Evolutionary conservation across 2,797 vertebrate species (phyloP), one percentile per base, ranked within the genome.

Genomic region (Helicolenus hilgendorfi): DNA sequence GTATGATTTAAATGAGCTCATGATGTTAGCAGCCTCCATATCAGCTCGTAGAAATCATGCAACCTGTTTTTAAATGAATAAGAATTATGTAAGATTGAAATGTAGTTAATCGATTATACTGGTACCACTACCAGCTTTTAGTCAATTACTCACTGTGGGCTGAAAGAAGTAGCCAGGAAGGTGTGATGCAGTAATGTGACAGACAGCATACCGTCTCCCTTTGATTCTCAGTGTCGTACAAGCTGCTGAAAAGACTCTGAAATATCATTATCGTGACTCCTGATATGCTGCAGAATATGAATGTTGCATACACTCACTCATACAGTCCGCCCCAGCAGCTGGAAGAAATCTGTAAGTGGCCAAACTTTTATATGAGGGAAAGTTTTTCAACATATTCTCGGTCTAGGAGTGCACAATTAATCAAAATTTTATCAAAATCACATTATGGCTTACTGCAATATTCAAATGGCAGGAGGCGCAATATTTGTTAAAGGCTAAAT

Each of bases 1-100:
- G 68, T 77, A 11, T 64, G 38, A 82, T 82, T 76, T 67, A 24
- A 74, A 81, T 11, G 76, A 81, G 49, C 36, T 79, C 36, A 59
- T 26, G 22, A 69, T 68, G 20, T 27, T 35, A 33, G 35, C 26
- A 74, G 67, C 64, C 18, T 67, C 33, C 13, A 45, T 35, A 15
- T 45, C 27, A 71, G 60, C 7, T 33, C 36, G n/a, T 36, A 18
- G 33, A 63, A 45, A 68, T 77, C 35, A 65, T 76, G 36, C 1
- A 4, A 38, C 14, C 36, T 24, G 26, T 35, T 73, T 65, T 68
- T 55, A 49, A 35, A 73, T 67, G 1, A 35, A 9, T 68, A 29
- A 15, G 20, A 22, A 18, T 73, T 7, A 26, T 35, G 5, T 49
- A 38, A 60, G 26, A 49, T 56, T 67, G 41, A 31, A 33, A 55